Base-by-base conservation (phyloP, 2,797 vertebrate genomes). In the Gymnothorax javanicus region DNA sequence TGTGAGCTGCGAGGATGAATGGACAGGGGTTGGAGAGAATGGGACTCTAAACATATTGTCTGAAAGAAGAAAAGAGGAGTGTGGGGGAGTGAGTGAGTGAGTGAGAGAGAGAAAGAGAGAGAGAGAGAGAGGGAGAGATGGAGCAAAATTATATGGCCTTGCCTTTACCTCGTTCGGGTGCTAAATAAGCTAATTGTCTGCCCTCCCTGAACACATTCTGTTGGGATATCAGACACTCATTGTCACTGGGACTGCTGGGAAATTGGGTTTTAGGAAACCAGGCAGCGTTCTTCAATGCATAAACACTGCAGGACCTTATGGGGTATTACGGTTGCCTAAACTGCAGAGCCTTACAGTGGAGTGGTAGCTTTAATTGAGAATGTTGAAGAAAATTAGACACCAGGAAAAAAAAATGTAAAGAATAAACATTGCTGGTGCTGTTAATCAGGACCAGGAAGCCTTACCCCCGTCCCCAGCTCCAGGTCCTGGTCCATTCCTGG, bases 11-110 rank as follows among this genome's bases (percentile, higher is more conserved):
- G 57, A 82, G 85, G 88, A 83, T 87, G 85, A 88, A 88, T 85
- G 83, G 82, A 62, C 85, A 86, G 90, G 91, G 91, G 88, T 89
- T 86, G 88, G 86, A 88, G 89, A 92, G 89, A 87, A 88, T 93
- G 92, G 90, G 89, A 93, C 88, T 25, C 85, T 60, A 87, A 67
- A 87, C 89, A 91, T 87, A 93, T 95, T 95, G 94, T 95, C 91
- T 93, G 87, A 60, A 17, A 88, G 90, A 91, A 93, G 89, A 93
- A 93, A 89, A 77, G 83, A 67, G 82, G 62, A 64, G 89, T 94
- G 93, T 95, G 96, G 92, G 91, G 90, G 93, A 92, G 93, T 91
- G 91, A 56, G 64, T 11, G 84, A 13, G 83, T 12, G 58, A 33
- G 59, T 8, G 75, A 77, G 27, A 25, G 57, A 84, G 62, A 69